Base-by-base conservation (phyloP, 2,888 invertebrate genomes). In the Lasioglossum zephyrum region DNA sequence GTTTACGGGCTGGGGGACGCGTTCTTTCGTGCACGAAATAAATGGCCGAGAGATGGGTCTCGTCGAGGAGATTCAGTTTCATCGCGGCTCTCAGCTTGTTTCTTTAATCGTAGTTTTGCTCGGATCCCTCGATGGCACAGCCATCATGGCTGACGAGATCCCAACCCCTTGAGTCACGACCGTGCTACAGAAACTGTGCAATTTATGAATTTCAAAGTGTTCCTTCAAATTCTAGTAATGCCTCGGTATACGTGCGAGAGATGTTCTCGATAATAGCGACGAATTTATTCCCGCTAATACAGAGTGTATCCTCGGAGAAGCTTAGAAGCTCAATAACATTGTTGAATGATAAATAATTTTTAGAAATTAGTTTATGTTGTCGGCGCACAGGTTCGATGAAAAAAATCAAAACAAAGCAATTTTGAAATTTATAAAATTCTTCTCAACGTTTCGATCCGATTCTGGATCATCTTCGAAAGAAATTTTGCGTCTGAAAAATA, bases 21-120 rank as follows among this genome's bases (percentile, higher is more conserved):
- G 81, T 82, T 86, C 87, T 86, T 85, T 86, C 82, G 81, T 60
- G 76, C 81, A 36, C 16, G 80, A 90, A 90, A 91, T 86, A 88
- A 91, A 90, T 90, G 90, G 89, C 81, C 84, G 77, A 57, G 73
- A 72, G 76, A 49, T 63, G 77, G 72, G 66, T 74, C 41, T 49
- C 76, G 74, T 44, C 63, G 70, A 69, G 70, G 73, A 66, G 84
- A 81, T 87, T 85, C 84, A 81, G 82, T 88, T 86, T 88, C 85
- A 63, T 70, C 77, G 36, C 69, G 44, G 9, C 47, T 41, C 49
- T 63, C 63, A 60, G 44, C 63, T 72, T 41, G 47, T 84, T 85
- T 87, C 79, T 82, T 87, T 87, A 80, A 49, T 57, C 74, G 63
- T 16, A 16, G 63, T 16, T 63, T 63, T 63, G 63, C 57, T 4